phyloP scores from a whole-genome alignment of 1,140 invertebrate genomes.

The Helicoverpa zea region DNA sequence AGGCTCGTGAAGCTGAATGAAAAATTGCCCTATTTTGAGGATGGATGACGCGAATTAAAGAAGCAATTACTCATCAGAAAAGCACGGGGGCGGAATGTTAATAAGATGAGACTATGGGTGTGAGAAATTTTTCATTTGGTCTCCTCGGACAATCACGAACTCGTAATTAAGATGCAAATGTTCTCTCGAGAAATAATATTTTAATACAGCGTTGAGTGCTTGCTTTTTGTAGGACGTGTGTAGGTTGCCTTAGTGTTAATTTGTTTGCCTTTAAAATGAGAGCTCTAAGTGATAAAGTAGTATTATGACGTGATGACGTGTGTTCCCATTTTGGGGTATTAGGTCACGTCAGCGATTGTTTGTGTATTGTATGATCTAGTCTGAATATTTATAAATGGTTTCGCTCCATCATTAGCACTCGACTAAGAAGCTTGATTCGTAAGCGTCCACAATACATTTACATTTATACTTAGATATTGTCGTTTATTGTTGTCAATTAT shows the following conservation, averaged over 20 bases:
- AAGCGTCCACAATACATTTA: no score
- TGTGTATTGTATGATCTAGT: not conserved
- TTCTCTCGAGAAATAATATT: constrained; percentile 44
- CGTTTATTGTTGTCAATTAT: no score
- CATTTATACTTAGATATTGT: no score
- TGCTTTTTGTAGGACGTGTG: constrained; percentile 4
- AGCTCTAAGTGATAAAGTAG: no score
- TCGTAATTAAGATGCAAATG: constrained; percentile 75
- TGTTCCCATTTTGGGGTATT: constrained; percentile 1
- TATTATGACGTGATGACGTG: not conserved
- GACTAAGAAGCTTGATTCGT: no score
- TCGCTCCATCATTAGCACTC: no score
- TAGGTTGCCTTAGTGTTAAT: not conserved
- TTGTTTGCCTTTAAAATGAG: not conserved
- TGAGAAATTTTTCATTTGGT: constrained; percentile 78
- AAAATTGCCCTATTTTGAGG: constrained; percentile 85
- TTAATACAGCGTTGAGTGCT: constrained; percentile 10
- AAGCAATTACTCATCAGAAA: constrained; percentile 85
- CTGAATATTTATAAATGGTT: no score
- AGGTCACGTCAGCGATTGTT: constrained; percentile 22
- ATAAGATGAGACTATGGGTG: constrained; percentile 79
- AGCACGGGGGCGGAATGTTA: constrained; percentile 83
- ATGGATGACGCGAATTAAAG: constrained; percentile 86
- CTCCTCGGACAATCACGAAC: constrained; percentile 73
- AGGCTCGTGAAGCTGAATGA: constrained; percentile 76